These are phyloP conservation scores for Clistopyga incitator DNA, from an alignment of 2,888 invertebrate species.

Conservation along the genomic window DNA sequence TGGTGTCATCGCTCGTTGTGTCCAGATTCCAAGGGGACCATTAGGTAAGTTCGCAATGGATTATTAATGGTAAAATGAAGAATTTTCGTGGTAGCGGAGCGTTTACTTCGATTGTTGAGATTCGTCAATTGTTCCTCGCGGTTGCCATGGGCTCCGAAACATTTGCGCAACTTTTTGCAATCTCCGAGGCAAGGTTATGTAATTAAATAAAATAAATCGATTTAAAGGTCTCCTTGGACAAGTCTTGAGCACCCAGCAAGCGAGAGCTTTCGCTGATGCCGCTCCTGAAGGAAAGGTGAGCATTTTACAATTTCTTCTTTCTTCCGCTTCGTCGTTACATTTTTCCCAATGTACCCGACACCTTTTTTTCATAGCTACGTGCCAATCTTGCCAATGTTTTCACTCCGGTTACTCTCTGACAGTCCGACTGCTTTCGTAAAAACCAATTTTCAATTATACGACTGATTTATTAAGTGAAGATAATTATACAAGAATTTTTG, in stretches of 20 bases:
- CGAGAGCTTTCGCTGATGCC: conserved; percentile 80
- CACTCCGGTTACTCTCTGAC: not conserved
- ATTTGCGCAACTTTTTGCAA: conserved; percentile 39
- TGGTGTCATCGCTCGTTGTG: conserved; percentile 89
- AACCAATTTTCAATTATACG: not conserved
- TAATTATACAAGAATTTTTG: not conserved
- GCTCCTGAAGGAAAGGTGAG: conserved; percentile 81
- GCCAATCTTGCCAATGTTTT: not conserved
- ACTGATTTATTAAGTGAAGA: not conserved
- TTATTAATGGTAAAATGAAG: not conserved
- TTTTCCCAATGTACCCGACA: not conserved
- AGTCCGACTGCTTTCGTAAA: not conserved
- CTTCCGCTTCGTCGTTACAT: not conserved
- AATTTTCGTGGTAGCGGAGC: not conserved
- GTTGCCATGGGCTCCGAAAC: not conserved
- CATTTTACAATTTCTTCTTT: not conserved
- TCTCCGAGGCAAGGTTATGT: conserved; percentile 76
- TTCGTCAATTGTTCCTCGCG: conserved; percentile 1
- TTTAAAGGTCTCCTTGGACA: conserved; percentile 81
- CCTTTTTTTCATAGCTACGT: not conserved
- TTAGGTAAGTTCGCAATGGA: conserved; percentile 86
- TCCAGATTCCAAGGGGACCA: conserved; percentile 86
- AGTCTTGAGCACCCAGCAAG: conserved; percentile 75
- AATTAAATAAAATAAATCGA: conserved; percentile 73
- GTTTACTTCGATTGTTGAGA: conserved; percentile 3